Evolutionary conservation across 2,888 invertebrate species (phyloP).

Genomic region (Entomobrya proxima): DNA sequence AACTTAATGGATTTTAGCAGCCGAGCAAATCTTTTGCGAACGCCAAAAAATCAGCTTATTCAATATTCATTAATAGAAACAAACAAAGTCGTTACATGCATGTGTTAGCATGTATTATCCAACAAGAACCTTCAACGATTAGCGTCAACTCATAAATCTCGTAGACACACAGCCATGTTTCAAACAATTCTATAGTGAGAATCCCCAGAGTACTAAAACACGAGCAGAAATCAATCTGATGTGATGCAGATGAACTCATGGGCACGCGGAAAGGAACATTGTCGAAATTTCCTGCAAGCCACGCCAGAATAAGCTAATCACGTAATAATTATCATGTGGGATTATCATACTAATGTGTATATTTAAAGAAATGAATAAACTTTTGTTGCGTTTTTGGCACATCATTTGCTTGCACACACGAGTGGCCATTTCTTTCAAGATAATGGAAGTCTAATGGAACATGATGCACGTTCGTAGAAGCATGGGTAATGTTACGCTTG

Average conservation of each 20-base stretch:
- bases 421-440: too few species aligned
- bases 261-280: not conserved
- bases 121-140: not conserved
- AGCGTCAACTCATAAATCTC: constrained; percentile 5
- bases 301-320: not conserved
- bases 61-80: too few species aligned
- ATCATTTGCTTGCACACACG: too few species aligned
- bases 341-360: too few species aligned
- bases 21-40: too few species aligned
- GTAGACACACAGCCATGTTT: not conserved
- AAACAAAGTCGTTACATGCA: constrained; percentile 12
- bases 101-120: not conserved
- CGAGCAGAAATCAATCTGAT: constrained; percentile 13
- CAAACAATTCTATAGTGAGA: not conserved
- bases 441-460: too few species aligned
- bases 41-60: too few species aligned
- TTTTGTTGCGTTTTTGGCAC: too few species aligned
- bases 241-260: not conserved
- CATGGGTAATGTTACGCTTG: not conserved
- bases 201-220: not conserved
- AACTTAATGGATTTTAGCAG: too few species aligned
- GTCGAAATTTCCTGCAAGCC: not conserved
- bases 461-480: not conserved
- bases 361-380: too few species aligned
- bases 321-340: not conserved